Base-by-base conservation (phyloP, 2,888 invertebrate species). In the Theristus sp. region DNA sequence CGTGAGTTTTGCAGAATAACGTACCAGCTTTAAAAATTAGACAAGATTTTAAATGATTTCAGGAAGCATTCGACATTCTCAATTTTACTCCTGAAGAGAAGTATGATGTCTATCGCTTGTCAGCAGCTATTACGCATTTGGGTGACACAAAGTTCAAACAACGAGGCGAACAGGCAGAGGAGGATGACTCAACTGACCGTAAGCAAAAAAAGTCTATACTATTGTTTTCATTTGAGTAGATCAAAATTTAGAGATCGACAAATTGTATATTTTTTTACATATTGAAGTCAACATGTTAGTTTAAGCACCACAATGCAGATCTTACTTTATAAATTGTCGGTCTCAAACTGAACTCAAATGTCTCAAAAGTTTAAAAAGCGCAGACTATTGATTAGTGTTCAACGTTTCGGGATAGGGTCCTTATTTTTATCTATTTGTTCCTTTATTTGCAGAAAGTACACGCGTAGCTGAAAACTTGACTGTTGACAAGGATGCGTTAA, bases 111-210 rank as follows among this genome's bases (percentile, higher is more conserved):
- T 96, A 91, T 84, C 90, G 85, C 79, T 88, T 93, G 80, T 91
- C 91, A 69, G 89, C 90, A 75, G 82, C 89, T 75, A 91, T 96
- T 76, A 90, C 96, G 89, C 94, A 96, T 80, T 90, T 96, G 86
- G 96, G 96, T 81, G 84, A 88, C 77, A 89, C 96, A 89, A 93
- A 94, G 81, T 96, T 96, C 87, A 96, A 96, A 80, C 96, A 96
- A 82, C 88, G 94, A 75, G 96, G 94, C 81, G 96, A 96, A 80
- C 96, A 96, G 81, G 91, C 91, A 80, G 91, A 91, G 79, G 86
- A 89, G 70, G 91, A 91, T 75, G 91, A 60, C 52, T 22, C 65
- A 31, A 67, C 68, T 64, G 64, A 63, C 20, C 74, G 76, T 60
- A n/a, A n/a, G n/a, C n/a, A n/a, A n/a, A n/a, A n/a, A n/a, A n/a